These are phyloP conservation scores for Apostichopus californicus DNA, from an alignment of 35 echinoderm and acorn worm genomes.

Conservation along the genomic window DNA sequence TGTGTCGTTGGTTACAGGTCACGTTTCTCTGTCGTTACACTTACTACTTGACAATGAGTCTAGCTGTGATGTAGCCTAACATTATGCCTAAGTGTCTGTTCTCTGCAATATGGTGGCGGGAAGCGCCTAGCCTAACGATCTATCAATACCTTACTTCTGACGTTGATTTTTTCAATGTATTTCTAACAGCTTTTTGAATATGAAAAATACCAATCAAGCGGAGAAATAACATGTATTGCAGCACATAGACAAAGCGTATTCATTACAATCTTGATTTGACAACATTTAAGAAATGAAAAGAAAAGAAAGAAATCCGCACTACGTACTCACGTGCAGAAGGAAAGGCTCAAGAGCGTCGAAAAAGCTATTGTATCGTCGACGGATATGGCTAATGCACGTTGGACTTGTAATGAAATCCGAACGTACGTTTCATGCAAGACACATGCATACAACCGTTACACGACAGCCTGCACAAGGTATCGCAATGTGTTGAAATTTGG, in stretches of 20 bases:
- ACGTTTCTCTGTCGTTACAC: no score
- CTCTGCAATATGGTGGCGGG: slow-evolving; percentile 20
- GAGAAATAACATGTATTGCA: no score
- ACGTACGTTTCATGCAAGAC: neutral
- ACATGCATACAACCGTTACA: neutral
- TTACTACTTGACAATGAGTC: no score
- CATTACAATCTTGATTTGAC: no score
- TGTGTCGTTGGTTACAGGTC: no score
- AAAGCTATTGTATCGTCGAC: no score
- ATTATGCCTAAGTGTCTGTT: neutral
- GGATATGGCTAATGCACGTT: no score
- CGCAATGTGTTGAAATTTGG: neutral
- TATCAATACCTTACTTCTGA: neutral
- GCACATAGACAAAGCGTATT: no score
- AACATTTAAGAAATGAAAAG: neutral
- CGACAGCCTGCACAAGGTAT: neutral
- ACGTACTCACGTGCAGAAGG: neutral
- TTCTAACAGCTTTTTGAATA: no score
- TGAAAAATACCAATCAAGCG: no score
- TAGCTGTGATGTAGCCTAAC: neutral
- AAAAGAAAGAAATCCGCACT: neutral
- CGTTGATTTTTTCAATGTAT: no score
- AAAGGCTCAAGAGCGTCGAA: neutral
- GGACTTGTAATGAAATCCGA: neutral
- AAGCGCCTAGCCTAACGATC: neutral